Conservation (phyloP, 1,140 invertebrate genomes). For the Papilio helenus region DNA sequence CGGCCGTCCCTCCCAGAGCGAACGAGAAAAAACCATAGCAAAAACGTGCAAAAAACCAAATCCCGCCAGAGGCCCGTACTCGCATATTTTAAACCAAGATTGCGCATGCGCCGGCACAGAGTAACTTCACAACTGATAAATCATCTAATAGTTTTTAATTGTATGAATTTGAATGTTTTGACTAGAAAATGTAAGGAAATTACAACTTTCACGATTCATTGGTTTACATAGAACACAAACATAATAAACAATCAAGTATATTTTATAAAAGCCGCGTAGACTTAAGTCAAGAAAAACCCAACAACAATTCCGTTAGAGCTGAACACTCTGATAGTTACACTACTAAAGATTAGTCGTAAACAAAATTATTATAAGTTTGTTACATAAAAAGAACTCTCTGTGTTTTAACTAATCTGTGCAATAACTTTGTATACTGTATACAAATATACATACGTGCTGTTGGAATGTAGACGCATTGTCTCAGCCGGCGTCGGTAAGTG, state of each 20-base stretch:
- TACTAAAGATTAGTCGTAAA: too few species aligned
- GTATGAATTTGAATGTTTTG: too few species aligned
- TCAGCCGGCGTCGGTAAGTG: slow-evolving; percentile 22
- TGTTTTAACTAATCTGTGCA: slow-evolving; percentile 16
- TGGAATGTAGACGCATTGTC: slow-evolving; percentile 41
- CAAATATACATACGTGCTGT: slow-evolving; percentile 25
- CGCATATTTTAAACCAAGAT: slow-evolving; percentile 63
- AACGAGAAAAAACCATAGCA: slow-evolving; percentile 23
- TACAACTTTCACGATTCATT: too few species aligned
- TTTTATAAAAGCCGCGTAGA: too few species aligned
- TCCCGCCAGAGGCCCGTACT: slow-evolving; percentile 45
- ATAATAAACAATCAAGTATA: too few species aligned
- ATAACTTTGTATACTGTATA: slow-evolving; percentile 25
- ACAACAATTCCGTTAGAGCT: too few species aligned
- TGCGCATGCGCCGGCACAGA: slow-evolving; percentile 45
- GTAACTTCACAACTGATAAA: background rate
- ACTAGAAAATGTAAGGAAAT: too few species aligned
- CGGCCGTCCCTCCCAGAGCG: slow-evolving; percentile 11
- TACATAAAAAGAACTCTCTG: slow-evolving; percentile 13
- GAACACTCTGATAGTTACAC: too few species aligned
- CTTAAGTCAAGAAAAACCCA: too few species aligned
- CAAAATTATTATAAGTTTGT: background rate
- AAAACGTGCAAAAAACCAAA: slow-evolving; percentile 45
- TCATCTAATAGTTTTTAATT: too few species aligned
- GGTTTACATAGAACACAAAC: too few species aligned